phyloP scores from a whole-genome alignment of 2,113 vertebrate genomes.

The Procavia capensis region DNA sequence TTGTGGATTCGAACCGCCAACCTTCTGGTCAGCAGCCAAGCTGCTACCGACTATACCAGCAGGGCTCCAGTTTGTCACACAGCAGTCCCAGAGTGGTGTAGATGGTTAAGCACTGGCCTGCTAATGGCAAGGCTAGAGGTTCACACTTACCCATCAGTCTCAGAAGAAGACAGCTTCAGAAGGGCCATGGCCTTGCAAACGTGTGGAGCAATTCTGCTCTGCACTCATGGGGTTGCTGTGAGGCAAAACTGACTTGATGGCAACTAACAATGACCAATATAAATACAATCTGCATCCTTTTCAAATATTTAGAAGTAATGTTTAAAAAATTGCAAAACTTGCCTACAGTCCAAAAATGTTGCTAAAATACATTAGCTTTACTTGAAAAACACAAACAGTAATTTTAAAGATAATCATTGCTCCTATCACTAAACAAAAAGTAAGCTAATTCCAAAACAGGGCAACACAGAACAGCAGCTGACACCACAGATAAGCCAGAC shows the following conservation, averaged over 20 bases:
- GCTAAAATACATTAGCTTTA: neutral
- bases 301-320: neutral
- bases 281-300: neutral
- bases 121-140: neutral
- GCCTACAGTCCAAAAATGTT: neutral
- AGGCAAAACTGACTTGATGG: neutral
- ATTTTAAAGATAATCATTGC: neutral
- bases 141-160: neutral
- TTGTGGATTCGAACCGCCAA: too few relatives aligned
- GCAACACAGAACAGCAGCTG: neutral
- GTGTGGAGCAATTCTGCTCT: neutral
- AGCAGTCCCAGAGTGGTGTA: neutral
- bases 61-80: neutral
- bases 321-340: neutral
- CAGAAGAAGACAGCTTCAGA: neutral
- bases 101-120: neutral
- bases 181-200: neutral
- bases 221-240: neutral
- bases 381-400: neutral
- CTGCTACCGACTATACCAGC: too few relatives aligned
- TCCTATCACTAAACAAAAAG: neutral
- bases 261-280: neutral
- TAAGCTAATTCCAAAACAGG: slow-evolving; percentile 43
- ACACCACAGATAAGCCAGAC: neutral
- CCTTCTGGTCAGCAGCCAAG: too few relatives aligned